Base-by-base conservation (phyloP, 2,888 invertebrate species). In the Eledone cirrhosa region DNA sequence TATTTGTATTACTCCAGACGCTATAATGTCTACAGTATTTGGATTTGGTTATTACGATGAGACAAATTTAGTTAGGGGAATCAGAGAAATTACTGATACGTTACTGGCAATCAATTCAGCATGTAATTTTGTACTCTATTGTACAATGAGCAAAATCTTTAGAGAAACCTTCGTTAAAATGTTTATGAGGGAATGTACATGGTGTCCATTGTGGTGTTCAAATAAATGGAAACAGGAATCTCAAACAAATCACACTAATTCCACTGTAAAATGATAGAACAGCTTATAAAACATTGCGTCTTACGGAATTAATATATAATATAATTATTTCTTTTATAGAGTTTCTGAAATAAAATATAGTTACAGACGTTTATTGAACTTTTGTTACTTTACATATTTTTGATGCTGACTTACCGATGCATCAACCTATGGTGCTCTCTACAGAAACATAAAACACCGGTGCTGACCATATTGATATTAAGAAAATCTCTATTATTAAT, bases 11-110 rank as follows among this genome's bases (percentile, higher is more conserved):
- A 88, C 88, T 72, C 90, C 90, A 0, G 90, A 90, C 80, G 90
- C 90, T 69, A 84, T 90, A 53, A 86, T 90, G 87, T 90, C 90
- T 1, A 87, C 88, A 77, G 86, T 89, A 80, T 89, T 90, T 78
- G 88, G 88, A 14, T 88, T 88, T 75, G 90, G 90, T 3, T 90
- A 90, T 81, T 85, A 84, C 19, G 90, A 90, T 63, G 88, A 88
- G 75, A 84, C 86, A 77, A 83, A 85, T 79, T 80, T 88, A 48
- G 87, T 89, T 8, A 87, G 86, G 78, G 90, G 89, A 8, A 86
- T 90, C 8, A 83, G 90, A 5, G 90, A 90, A 81, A 89, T 90
- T 48, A 90, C 90, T 0, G 90, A 90, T 81, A 85, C 87, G n/a
- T 82, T 90, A 3, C 80, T 90, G 59, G 87, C 86, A 5, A 84